These are phyloP conservation scores for Cyprinus carpio DNA, from an alignment of 2,113 vertebrate species.

Conservation along the genomic window DNA sequence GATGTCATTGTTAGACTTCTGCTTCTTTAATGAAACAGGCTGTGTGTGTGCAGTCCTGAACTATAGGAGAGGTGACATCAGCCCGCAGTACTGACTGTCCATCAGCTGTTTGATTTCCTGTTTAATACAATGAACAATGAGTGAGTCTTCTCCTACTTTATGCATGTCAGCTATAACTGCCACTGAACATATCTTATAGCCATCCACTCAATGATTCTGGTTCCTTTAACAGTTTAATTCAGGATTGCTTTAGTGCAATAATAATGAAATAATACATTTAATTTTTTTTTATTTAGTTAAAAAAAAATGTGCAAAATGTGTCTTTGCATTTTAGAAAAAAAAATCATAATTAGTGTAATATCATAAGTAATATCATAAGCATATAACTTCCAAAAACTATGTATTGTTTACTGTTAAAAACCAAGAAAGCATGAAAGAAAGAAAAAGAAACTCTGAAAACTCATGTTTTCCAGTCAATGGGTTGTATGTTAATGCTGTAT, in stretches of 20 bases:
- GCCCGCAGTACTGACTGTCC: slow-evolving; percentile 16
- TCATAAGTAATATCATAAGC: too few species aligned
- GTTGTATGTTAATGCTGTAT: background rate
- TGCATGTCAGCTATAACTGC: background rate
- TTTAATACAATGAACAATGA: slow-evolving; percentile 45
- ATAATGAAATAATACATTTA: background rate
- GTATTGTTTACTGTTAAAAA: too few species aligned
- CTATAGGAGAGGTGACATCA: slow-evolving; percentile 36
- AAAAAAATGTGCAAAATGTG: too few species aligned
- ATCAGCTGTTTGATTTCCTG: slow-evolving; percentile 56
- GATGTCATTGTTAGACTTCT: slow-evolving; percentile 45
- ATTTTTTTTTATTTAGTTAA: too few species aligned
- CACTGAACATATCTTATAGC: background rate
- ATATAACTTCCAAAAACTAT: too few species aligned
- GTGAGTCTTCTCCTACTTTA: background rate
- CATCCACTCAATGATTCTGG: background rate
- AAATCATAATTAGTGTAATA: too few species aligned
- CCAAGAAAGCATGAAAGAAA: background rate
- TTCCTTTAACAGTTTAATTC: background rate
- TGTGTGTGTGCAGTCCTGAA: slow-evolving; percentile 31
- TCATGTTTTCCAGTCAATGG: background rate
- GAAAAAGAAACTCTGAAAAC: background rate
- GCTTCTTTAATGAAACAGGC: slow-evolving; percentile 23
- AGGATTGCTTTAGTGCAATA: background rate
- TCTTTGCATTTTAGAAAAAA: too few species aligned